These are phyloP conservation scores for Pedionomus torquatus DNA, from an alignment of 2,113 vertebrate species.

Conservation along the genomic window DNA sequence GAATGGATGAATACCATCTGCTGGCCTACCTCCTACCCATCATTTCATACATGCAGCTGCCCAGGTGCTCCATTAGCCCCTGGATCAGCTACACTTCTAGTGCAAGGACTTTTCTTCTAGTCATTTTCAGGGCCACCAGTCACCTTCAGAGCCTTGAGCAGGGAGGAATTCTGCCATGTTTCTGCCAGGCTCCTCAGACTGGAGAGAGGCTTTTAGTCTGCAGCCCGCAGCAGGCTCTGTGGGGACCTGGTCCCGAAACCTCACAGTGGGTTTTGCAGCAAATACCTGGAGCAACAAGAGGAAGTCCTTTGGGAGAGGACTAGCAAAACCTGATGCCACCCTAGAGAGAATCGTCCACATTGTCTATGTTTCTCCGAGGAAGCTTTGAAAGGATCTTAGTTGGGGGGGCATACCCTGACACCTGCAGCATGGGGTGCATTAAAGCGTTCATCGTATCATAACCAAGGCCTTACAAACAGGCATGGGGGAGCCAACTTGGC, in stretches of 20 bases:
- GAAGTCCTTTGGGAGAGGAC: not conserved
- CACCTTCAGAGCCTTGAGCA: not conserved
- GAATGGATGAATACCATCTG: not conserved
- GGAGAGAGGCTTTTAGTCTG: not conserved
- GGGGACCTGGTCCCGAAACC: not conserved
- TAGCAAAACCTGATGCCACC: not conserved
- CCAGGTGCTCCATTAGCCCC: not conserved
- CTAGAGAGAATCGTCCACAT: rapidly evolving
- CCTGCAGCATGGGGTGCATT: not conserved
- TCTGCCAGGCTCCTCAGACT: not conserved
- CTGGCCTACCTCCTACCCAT: not conserved
- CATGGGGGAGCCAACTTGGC: not conserved
- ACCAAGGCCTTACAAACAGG: not conserved
- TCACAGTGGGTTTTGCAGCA: not conserved
- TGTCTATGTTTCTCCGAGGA: not conserved
- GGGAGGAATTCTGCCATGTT: not conserved
- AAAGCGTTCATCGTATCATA: not conserved
- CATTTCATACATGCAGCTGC: not conserved
- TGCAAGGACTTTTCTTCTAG: not conserved
- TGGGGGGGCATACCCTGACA: not conserved
- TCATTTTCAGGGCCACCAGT: not conserved
- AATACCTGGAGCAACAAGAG: not conserved
- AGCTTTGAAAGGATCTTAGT: not conserved
- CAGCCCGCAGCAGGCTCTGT: not conserved
- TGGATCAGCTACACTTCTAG: not conserved